Base-by-base conservation (phyloP, 1,140 invertebrate species). In the Antheraea mylitta region DNA sequence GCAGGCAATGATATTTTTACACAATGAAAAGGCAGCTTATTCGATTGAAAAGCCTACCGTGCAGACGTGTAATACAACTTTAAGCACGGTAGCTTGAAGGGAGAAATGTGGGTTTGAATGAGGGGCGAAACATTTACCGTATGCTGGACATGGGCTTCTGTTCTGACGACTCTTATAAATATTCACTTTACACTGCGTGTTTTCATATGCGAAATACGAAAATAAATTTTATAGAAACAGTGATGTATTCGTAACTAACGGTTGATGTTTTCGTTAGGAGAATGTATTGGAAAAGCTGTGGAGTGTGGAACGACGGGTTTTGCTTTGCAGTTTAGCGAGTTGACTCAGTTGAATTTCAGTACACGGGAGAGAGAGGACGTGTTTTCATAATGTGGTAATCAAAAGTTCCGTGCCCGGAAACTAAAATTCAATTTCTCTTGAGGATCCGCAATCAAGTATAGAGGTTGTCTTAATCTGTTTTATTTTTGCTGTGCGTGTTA, bases 31-130 rank as follows among this genome's bases (percentile, higher is more conserved):
- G 78, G 70, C 75, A 77, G 76, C 73, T 70, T 74, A 71, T 76
- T 76, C 74, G 80, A 81, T 82, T 88, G 79, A 85, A 87, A 83
- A 85, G 77, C 77, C 77, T 82, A 53, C 45, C 45, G 45, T 85
- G 76, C 83, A 85, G 79, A 86, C 82, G 82, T 82, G 79, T 81
- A 84, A 85, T 82, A 86, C 79, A 82, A 81, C 71, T 83, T 85
- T 80, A 83, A 83, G 77, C 76, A 82, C 77, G 71, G 68, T 74
- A 22, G 72, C 75, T 66, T 75, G 70, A 68, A 75, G 78, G 78
- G 78, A 64, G 45, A 53, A 53, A 53, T 53, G 45, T 53, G 45
- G 45, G 45, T n/a, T 53, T 53, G 45, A 53, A 53, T 53, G 72
- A 75, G 76, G 74, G 68, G 72, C 70, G 70, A 70, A 53, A 75